These are phyloP conservation scores for Oscheius sp. DNA, from an alignment of 2,888 invertebrate genomes.

Conservation along the genomic window DNA sequence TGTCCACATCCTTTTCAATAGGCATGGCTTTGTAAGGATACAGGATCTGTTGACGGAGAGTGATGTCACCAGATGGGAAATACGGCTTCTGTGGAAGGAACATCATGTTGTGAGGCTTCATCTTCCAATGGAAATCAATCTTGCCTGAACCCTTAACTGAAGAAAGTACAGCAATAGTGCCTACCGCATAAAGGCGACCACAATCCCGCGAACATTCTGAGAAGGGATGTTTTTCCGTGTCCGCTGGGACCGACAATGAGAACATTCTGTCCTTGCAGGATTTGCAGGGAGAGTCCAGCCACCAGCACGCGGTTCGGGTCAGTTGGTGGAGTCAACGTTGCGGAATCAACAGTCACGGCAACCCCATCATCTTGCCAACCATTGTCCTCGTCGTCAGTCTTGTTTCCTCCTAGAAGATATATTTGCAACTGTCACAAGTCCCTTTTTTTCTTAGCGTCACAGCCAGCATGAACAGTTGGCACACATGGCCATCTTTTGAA, in stretches of 20 bases:
- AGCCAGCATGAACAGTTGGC: background rate
- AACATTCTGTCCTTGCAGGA: slow-evolving; percentile 77
- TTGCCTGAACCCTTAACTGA: slow-evolving; percentile 50
- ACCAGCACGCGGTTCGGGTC: slow-evolving; percentile 61
- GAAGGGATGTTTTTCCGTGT: slow-evolving; percentile 89
- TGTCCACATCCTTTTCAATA: slow-evolving; percentile 63
- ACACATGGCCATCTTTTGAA: background rate
- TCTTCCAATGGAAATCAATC: slow-evolving; percentile 67
- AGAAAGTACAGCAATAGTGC: background rate
- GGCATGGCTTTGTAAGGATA: slow-evolving; percentile 69
- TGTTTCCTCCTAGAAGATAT: slow-evolving; percentile 8
- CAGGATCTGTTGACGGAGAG: slow-evolving; percentile 77
- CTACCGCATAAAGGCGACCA: slow-evolving; percentile 83
- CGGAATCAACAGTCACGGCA: slow-evolving; percentile 69
- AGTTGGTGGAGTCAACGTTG: slow-evolving; percentile 62
- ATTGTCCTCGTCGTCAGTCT: slow-evolving; percentile 45
- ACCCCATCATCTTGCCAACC: slow-evolving; percentile 69
- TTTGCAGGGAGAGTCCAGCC: slow-evolving; percentile 75
- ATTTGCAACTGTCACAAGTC: background rate
- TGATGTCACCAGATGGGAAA: slow-evolving; percentile 76
- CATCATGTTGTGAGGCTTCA: slow-evolving; percentile 72
- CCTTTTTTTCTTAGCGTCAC: slow-evolving; percentile 4
- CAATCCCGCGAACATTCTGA: slow-evolving; percentile 90
- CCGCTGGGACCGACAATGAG: slow-evolving; percentile 95
- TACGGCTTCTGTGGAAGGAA: slow-evolving; percentile 78